phyloP scores from a whole-genome alignment of 2,888 invertebrate genomes.

The Tanypteryx hageni region DNA sequence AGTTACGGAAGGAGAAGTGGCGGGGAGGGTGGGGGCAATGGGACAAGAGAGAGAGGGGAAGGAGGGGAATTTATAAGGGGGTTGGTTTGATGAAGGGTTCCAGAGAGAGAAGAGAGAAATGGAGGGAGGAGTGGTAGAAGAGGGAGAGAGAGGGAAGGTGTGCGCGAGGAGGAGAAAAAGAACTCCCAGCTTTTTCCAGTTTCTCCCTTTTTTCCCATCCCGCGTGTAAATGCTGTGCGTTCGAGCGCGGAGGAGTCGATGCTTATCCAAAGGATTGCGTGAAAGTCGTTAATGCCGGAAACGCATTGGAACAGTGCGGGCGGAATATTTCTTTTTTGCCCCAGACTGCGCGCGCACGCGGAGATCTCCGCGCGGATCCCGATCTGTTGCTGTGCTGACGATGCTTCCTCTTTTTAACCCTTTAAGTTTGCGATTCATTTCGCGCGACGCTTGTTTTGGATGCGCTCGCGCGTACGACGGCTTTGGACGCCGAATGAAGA shows the following conservation, averaged over 20 bases:
- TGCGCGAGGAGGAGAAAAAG: too few species aligned
- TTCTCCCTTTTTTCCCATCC: neutral
- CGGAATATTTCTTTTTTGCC: neutral
- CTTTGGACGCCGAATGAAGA: too few species aligned
- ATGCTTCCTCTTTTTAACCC: neutral
- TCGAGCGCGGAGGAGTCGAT: neutral
- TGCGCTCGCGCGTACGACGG: too few species aligned
- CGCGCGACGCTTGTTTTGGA: too few species aligned
- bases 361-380: neutral
- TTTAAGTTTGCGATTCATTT: too few species aligned
- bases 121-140: neutral
- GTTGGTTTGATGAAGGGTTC: neutral
- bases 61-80: neutral
- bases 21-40: too few species aligned
- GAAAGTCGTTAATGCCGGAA: constrained; percentile 55
- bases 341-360: neutral
- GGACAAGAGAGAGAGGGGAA: too few species aligned
- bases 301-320: neutral
- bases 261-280: constrained; percentile 19
- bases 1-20: neutral
- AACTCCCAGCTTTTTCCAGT: neutral
- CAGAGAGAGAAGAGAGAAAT: neutral
- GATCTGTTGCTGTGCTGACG: constrained; percentile 56
- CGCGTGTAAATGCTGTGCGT: neutral
- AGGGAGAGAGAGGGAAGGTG: neutral